A percentile compares a stretch with the other conserved stretches of the same genome.
These are phyloP conservation scores for Dromococcyx pavoninus DNA, from an alignment of 2,797 vertebrate species.

Conservation along the genomic window DNA sequence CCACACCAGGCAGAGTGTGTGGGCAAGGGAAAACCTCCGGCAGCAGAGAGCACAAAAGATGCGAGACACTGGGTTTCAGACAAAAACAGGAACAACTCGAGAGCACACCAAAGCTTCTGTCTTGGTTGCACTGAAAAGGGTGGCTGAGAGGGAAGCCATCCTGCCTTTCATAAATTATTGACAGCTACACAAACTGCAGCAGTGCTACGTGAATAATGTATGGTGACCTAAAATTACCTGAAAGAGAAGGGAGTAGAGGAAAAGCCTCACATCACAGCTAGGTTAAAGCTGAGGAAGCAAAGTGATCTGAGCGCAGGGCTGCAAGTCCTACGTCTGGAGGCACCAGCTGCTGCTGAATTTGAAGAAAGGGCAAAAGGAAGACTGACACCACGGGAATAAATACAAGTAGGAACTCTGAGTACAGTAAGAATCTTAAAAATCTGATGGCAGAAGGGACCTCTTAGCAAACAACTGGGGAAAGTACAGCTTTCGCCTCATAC, in stretches of 20 bases:
- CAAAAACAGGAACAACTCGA: neutral
- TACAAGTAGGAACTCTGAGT: neutral
- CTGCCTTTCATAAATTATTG: neutral
- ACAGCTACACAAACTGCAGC: neutral
- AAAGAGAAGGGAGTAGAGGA: neutral
- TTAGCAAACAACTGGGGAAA: neutral
- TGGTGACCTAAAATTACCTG: neutral
- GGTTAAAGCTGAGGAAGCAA: neutral
- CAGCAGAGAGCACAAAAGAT: neutral
- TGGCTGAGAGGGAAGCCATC: neutral
- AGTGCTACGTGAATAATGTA: fast-evolving
- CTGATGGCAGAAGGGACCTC: neutral
- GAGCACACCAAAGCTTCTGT: neutral
- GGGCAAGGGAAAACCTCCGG: neutral
- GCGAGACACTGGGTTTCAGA: neutral
- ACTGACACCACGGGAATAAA: neutral
- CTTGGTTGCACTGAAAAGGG: neutral
- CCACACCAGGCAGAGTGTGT: neutral
- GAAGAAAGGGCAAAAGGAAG: neutral
- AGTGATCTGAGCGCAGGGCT: neutral
- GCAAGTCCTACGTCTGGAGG: fast-evolving
- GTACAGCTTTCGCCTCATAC: neutral
- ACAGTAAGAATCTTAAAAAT: neutral
- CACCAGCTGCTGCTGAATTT: neutral
- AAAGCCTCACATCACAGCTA: neutral